Percentiles rank a stretch among this genome's conserved stretches.
phyloP scores from a whole-genome alignment of 1,140 invertebrate genomes.

The Papilio polytes region DNA sequence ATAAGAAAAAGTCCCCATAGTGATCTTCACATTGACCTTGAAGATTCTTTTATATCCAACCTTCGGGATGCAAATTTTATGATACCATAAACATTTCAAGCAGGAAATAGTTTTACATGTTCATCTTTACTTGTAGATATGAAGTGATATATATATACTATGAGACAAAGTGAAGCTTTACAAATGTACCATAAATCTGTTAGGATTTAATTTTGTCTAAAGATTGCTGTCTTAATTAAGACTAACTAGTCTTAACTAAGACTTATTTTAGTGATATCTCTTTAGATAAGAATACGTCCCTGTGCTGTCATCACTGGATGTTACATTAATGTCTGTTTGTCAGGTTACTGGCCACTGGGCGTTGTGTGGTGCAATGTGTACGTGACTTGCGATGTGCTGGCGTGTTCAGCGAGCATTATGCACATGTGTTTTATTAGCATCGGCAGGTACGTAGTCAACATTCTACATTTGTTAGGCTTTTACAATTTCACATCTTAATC shows the following conservation, averaged over 20 bases:
- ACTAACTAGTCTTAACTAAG: no score
- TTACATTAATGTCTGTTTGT: slow-evolving; percentile 46
- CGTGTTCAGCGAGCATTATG: slow-evolving; percentile 97
- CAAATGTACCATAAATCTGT: no score
- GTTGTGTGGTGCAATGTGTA: slow-evolving; percentile 96
- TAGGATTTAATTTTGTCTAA: background rate
- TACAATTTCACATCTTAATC: no score
- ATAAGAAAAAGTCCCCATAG: background rate
- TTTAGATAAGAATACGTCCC: no score
- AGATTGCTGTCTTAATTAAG: no score
- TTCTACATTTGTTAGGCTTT: no score
- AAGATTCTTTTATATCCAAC: slow-evolving; percentile 13
- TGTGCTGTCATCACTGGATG: background rate
- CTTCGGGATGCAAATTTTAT: slow-evolving; percentile 5
- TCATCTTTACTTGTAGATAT: slow-evolving; percentile 6
- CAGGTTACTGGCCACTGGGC: slow-evolving; percentile 96
- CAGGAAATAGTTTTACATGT: slow-evolving; percentile 4
- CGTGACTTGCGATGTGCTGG: slow-evolving; percentile 97
- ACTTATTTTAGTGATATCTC: no score
- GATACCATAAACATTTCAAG: background rate
- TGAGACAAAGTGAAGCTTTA: background rate
- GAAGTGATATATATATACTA: background rate
- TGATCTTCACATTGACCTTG: background rate
- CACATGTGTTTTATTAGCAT: slow-evolving; percentile 99
- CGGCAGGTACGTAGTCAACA: slow-evolving; percentile 85